Conservation (phyloP, 2,113 vertebrate genomes). For the Carassius carassius region DNA sequence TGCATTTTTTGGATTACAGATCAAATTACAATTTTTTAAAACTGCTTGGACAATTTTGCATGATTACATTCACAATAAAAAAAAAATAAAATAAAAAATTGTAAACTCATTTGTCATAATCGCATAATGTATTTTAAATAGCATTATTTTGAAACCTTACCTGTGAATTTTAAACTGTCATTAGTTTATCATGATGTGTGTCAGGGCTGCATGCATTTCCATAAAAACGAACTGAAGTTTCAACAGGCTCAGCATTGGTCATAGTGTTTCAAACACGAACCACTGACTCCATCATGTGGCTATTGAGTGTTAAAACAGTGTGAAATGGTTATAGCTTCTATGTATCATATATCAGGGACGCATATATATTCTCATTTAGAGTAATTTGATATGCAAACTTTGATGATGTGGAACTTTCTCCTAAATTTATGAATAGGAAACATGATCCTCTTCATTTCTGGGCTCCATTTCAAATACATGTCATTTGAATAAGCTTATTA, state of each 20-base stretch:
- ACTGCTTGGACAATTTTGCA: not conserved
- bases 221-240: not conserved
- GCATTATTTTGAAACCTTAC: not conserved
- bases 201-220: not conserved
- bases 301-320: not conserved
- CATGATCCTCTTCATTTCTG: not conserved
- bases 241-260: not conserved
- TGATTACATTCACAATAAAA: not conserved
- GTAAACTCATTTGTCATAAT: not conserved
- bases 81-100: not conserved
- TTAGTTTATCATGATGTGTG: not conserved
- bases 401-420: not conserved
- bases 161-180: not conserved
- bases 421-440: not conserved
- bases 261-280: not conserved
- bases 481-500: not conserved
- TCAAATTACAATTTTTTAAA: not conserved
- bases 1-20: not conserved
- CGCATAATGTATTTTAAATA: not conserved
- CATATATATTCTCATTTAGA: not conserved
- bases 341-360: too few species aligned
- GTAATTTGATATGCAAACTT: not conserved
- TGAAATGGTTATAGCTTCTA: not conserved
- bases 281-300: slow-evolving; percentile 20
- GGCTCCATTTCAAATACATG: not conserved